Percentiles rank a stretch among this genome's conserved stretches.
Conservation (phyloP, 1,140 invertebrate genomes). For the Drosophila varians region DNA sequence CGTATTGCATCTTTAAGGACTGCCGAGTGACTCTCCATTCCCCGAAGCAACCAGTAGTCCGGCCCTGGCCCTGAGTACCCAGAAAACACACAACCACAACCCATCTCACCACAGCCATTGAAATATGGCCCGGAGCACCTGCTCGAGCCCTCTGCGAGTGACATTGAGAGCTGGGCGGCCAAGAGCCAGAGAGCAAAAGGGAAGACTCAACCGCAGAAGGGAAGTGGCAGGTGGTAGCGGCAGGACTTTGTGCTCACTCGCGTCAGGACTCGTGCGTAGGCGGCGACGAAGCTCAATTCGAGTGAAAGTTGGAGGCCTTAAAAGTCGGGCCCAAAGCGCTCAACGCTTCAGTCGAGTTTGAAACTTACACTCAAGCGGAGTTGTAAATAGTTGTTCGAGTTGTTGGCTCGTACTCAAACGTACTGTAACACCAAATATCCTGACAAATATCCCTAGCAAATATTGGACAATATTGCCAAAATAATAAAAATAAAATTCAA, state of each 20-base stretch:
- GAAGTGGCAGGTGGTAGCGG: neutral
- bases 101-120: conserved; percentile 20
- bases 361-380: conserved; percentile 83
- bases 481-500: conserved; percentile 12
- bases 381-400: conserved; percentile 83
- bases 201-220: conserved; percentile 25
- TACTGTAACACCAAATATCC: conserved; percentile 64
- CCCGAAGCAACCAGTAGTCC: neutral
- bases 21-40: no score
- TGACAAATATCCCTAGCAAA: conserved; percentile 16
- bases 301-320: conserved; percentile 42
- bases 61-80: conserved; percentile 23
- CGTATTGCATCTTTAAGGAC: no score
- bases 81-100: conserved; percentile 4
- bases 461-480: conserved; percentile 8
- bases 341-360: conserved; percentile 83
- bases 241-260: conserved; percentile 21
- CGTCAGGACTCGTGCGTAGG: conserved; percentile 27
- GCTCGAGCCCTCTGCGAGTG: conserved; percentile 29
- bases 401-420: conserved; percentile 83
- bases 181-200: conserved; percentile 30
- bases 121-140: conserved; percentile 35
- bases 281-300: conserved; percentile 16
- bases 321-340: conserved; percentile 65
- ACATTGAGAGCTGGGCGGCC: conserved; percentile 29